Evolutionary conservation across 2,888 invertebrate species (phyloP).

Genomic region (Chrysolina haemoptera): DNA sequence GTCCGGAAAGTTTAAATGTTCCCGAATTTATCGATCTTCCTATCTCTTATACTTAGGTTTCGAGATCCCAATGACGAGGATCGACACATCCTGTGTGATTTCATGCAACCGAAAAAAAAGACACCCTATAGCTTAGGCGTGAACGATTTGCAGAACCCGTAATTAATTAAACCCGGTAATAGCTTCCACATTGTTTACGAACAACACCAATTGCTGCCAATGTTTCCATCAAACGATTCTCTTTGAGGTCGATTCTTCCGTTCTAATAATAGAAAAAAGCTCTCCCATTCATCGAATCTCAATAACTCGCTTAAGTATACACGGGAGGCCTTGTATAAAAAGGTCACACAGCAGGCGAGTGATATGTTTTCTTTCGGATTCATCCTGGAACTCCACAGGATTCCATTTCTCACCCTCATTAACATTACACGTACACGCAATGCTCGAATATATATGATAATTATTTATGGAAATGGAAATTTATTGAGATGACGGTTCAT

Average conservation of each 20-base stretch:
- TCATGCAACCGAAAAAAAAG: too few species aligned
- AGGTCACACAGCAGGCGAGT: conserved; percentile 28
- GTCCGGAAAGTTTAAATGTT: too few species aligned
- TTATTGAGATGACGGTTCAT: background rate
- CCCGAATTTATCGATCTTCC: too few species aligned
- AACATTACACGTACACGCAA: background rate
- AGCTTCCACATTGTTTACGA: background rate
- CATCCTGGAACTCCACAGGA: conserved; percentile 3
- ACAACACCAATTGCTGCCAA: background rate
- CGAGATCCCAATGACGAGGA: too few species aligned
- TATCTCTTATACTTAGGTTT: too few species aligned
- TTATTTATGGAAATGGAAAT: conserved; percentile 3
- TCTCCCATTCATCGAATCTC: conserved; percentile 21
- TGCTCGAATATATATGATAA: conserved; percentile 3
- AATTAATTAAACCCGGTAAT: background rate
- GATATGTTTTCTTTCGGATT: conserved; percentile 2
- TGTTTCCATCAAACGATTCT: background rate
- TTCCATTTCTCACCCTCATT: conserved; percentile 14
- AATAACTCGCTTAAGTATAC: conserved; percentile 24
- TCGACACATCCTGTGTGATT: too few species aligned
- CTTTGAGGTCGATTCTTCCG: background rate
- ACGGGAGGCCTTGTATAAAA: conserved; percentile 23
- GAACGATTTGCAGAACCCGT: background rate
- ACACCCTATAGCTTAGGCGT: too few species aligned
- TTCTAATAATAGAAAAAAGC: conserved; percentile 16